These are phyloP conservation scores for Aphodius granarius DNA, from an alignment of 2,888 invertebrate genomes.

Conservation along the genomic window DNA sequence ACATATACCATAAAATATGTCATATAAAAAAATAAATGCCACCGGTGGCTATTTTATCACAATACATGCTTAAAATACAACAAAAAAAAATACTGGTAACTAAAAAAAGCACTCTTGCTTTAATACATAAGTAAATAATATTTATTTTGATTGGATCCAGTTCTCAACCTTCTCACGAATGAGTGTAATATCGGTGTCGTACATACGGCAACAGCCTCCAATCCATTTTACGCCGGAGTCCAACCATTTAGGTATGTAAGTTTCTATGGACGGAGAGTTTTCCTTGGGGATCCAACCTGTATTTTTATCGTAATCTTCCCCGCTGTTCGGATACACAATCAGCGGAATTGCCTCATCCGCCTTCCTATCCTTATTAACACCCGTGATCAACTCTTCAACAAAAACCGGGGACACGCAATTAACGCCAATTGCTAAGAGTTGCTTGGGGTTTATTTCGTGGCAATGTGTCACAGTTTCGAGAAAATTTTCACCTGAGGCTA, in stretches of 20 bases:
- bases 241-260: constrained; percentile 77
- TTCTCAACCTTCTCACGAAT: constrained; percentile 63
- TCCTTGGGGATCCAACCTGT: constrained; percentile 68
- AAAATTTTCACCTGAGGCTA: constrained; percentile 78
- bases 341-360: constrained; percentile 61
- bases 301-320: constrained; percentile 70
- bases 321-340: constrained; percentile 88
- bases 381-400: constrained; percentile 60
- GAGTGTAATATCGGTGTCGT: constrained; percentile 71
- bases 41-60: neutral
- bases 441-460: constrained; percentile 58
- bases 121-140: neutral
- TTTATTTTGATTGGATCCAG: constrained; percentile 38
- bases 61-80: constrained; percentile 12
- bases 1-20: neutral
- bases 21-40: neutral
- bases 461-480: constrained; percentile 67
- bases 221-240: constrained; percentile 76
- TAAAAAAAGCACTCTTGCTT: neutral
- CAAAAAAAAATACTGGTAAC: constrained; percentile 4
- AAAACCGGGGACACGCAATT: constrained; percentile 76
- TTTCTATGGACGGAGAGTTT: constrained; percentile 65
- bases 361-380: constrained; percentile 53
- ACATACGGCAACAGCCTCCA: constrained; percentile 87
- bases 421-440: constrained; percentile 80